Evolutionary conservation across 2,113 vertebrate species (phyloP).

Genomic region (Siphamia tubifer): DNA sequence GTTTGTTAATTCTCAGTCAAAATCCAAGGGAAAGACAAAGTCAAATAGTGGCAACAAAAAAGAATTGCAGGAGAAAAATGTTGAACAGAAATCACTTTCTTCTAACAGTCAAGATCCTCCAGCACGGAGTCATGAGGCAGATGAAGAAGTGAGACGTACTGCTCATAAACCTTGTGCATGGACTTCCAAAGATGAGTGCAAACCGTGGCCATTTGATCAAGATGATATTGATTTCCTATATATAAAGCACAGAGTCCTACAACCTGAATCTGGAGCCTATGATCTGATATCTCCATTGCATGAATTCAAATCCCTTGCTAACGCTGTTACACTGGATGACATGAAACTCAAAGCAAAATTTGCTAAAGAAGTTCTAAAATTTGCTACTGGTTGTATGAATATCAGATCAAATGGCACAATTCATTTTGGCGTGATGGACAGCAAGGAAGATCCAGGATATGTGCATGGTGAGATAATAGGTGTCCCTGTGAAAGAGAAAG

Average conservation of each 20-base stretch:
- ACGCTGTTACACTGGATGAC: slow-evolving; percentile 70
- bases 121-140: not conserved
- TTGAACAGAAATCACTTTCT: not conserved
- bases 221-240: slow-evolving; percentile 75
- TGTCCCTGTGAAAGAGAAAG: slow-evolving; percentile 70
- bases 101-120: not conserved
- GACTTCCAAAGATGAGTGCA: slow-evolving; percentile 61
- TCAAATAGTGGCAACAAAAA: not conserved
- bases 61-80: not conserved
- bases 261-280: slow-evolving; percentile 81
- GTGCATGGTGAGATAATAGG: slow-evolving; percentile 82
- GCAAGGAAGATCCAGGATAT: slow-evolving; percentile 50
- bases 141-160: not conserved
- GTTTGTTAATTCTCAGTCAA: slow-evolving; percentile 35
- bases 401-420: slow-evolving; percentile 86
- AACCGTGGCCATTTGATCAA: slow-evolving; percentile 75
- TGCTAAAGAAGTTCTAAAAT: slow-evolving; percentile 80
- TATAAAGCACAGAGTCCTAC: slow-evolving; percentile 75
- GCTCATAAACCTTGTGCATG: not conserved
- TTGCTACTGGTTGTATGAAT: slow-evolving; percentile 85
- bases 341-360: slow-evolving; percentile 81
- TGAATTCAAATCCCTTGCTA: slow-evolving; percentile 82
- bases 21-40: slow-evolving; percentile 11
- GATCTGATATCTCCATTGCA: slow-evolving; percentile 82
- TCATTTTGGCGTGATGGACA: slow-evolving; percentile 86